Evolutionary conservation across 2,888 invertebrate species (phyloP), one percentile per base, ranked within the genome.

Genomic region (Drosophila emarginata): DNA sequence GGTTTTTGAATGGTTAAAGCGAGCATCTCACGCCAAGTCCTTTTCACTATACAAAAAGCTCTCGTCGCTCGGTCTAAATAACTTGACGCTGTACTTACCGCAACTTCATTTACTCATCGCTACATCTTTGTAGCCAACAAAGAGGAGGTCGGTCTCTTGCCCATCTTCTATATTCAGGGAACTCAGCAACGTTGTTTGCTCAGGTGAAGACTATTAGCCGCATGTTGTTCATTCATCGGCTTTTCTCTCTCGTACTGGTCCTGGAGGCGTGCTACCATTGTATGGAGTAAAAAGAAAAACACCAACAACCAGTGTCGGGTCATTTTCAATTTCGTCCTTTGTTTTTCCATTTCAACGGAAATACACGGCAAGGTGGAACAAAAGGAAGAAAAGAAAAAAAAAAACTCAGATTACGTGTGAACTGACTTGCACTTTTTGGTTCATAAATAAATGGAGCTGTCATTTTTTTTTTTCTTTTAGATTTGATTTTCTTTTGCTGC

Each of bases 311-410:
- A 64, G 18, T 45, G 28, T 51, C 28, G 64, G 70, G 66, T 73
- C 82, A 56, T 50, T 74, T 79, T 82, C 64, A 82, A 77, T 82
- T 82, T 77, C 57, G 62, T 60, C 39, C 18, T 52, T 65, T 71
- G 64, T 11, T 54, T 68, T 66, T 64, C 61, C 28, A 36, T 59
- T 21, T 56, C 36, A 56, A 18, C 26, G 37, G 56, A 32, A 26
- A 12, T 12, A 50, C 40, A 26, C 1, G 4, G 15, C 15, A 32
- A 28, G 26, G 18, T 28, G 4, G 18, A 45, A 18, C 18, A 54
- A 36, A 36, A 15, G 45, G 5, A 12, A 15, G 18, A 18, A 45
- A 59, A n/a, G 26, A 26, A 6, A 12, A 26, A 12, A 18, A 59
- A 59, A n/a, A 40, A 26, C 7, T 45, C 18, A n/a, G 39, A 7